phyloP scores from a whole-genome alignment of 2,797 vertebrate genomes.

The Gymnothorax javanicus region DNA sequence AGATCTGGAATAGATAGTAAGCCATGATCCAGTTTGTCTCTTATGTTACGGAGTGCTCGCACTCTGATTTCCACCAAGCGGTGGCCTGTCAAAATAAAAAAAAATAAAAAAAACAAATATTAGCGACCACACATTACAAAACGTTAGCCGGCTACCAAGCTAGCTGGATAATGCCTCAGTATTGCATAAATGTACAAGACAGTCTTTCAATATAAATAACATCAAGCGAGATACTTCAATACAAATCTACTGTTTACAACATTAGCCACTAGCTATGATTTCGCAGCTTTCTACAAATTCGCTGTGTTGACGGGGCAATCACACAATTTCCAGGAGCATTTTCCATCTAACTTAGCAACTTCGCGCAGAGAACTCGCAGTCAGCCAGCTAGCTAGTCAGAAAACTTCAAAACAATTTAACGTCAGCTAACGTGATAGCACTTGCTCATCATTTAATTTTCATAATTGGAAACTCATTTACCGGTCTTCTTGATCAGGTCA shows the following conservation, averaged over 20 bases:
- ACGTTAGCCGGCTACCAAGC: background rate
- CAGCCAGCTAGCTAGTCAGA: too few relatives aligned
- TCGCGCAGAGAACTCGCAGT: too few relatives aligned
- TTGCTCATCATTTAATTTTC: background rate
- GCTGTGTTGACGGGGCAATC: too few relatives aligned
- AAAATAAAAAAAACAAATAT: conserved; percentile 30
- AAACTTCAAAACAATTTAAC: background rate
- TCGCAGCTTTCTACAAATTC: too few relatives aligned
- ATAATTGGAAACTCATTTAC: conserved; percentile 52
- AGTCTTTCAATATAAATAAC: too few relatives aligned
- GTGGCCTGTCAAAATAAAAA: conserved; percentile 73
- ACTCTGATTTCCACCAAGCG: conserved; percentile 89
- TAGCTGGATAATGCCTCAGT: background rate
- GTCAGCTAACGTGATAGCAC: background rate
- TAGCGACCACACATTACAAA: background rate
- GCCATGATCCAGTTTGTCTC: conserved; percentile 84
- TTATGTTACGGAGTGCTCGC: conserved; percentile 81
- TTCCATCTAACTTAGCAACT: too few relatives aligned
- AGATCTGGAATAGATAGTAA: conserved; percentile 81
- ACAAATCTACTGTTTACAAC: too few relatives aligned
- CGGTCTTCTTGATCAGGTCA: conserved; percentile 74
- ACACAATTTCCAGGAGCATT: too few relatives aligned
- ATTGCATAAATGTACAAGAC: too few relatives aligned
- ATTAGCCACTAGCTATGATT: too few relatives aligned
- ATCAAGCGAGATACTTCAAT: too few relatives aligned